phyloP scores from a whole-genome alignment of 2,113 vertebrate species.

The Cygnus buccinator region DNA sequence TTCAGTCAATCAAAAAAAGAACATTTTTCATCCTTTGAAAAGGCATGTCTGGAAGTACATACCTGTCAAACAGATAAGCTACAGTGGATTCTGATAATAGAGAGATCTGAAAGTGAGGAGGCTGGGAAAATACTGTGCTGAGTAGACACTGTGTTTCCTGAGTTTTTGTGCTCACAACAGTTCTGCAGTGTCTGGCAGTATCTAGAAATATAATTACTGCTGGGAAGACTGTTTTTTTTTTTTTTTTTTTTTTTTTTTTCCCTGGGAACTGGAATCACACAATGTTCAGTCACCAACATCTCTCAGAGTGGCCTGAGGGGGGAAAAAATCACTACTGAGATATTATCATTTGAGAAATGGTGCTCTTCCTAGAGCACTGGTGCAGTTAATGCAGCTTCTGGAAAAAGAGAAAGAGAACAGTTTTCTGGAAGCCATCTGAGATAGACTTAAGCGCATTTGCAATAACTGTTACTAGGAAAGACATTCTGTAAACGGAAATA shows the following conservation, averaged over 20 bases:
- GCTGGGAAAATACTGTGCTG: not conserved
- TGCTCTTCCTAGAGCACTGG: not conserved
- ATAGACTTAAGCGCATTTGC: not conserved
- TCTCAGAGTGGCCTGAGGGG: not conserved
- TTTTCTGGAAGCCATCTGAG: conserved; percentile 6
- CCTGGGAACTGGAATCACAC: conserved; percentile 53
- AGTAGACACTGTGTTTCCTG: not conserved
- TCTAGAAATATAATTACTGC: conserved; percentile 40
- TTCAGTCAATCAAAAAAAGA: not conserved
- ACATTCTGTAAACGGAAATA: not conserved
- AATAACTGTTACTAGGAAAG: not conserved
- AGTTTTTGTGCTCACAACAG: not conserved
- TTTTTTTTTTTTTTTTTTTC: not conserved
- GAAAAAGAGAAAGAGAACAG: not conserved
- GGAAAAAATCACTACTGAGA: not conserved
- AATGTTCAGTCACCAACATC: conserved; percentile 19
- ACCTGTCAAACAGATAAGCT: not conserved
- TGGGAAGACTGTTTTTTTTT: conserved; percentile 12
- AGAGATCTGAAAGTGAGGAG: not conserved
- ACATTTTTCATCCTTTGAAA: not conserved
- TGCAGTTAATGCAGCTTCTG: not conserved
- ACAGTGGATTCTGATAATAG: not conserved
- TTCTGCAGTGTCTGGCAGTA: not conserved
- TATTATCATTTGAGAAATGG: not conserved
- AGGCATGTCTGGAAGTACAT: not conserved